Conservation (phyloP, 2,888 invertebrate species). For the Hipparchia sbordonii region DNA sequence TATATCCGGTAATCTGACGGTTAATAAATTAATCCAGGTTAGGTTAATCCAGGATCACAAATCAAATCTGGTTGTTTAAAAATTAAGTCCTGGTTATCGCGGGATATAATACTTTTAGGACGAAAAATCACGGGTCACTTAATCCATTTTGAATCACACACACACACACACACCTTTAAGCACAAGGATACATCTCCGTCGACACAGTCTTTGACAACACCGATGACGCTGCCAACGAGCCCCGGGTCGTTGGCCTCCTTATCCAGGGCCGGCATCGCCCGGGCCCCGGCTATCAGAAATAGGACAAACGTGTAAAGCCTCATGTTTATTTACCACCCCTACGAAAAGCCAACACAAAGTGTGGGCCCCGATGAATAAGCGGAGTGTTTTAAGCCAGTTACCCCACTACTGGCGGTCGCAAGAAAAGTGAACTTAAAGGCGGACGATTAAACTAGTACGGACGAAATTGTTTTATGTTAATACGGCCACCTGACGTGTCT, state of each 20-base stretch:
- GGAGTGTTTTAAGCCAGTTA: conserved; percentile 76
- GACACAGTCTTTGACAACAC: conserved; percentile 87
- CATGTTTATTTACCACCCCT: conserved; percentile 72
- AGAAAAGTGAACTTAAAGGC: conserved; percentile 76
- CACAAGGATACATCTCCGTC: conserved; percentile 87
- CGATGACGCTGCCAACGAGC: conserved; percentile 77
- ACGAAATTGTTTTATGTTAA: conserved; percentile 65
- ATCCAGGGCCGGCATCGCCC: conserved; percentile 75
- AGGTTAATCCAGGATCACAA: not conserved
- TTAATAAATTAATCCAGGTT: not conserved
- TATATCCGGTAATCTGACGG: not conserved
- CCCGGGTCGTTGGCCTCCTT: conserved; percentile 80
- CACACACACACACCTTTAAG: conserved; percentile 86
- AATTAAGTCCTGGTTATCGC: too few relatives aligned
- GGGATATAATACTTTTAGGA: not conserved
- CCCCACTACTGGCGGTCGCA: conserved; percentile 70
- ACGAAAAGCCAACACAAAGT: conserved; percentile 74
- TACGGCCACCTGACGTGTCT: conserved; percentile 60
- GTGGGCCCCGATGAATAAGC: conserved; percentile 68
- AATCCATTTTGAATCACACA: conserved; percentile 38
- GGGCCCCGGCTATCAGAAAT: conserved; percentile 76
- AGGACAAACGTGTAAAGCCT: conserved; percentile 75
- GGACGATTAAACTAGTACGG: conserved; percentile 71
- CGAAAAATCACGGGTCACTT: conserved; percentile 41
- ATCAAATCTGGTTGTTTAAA: too few relatives aligned